Evolutionary conservation across 1,140 invertebrate genomes (phyloP), one percentile per base, ranked within the genome.

Genomic region (Diabrotica undecimpunctata): DNA sequence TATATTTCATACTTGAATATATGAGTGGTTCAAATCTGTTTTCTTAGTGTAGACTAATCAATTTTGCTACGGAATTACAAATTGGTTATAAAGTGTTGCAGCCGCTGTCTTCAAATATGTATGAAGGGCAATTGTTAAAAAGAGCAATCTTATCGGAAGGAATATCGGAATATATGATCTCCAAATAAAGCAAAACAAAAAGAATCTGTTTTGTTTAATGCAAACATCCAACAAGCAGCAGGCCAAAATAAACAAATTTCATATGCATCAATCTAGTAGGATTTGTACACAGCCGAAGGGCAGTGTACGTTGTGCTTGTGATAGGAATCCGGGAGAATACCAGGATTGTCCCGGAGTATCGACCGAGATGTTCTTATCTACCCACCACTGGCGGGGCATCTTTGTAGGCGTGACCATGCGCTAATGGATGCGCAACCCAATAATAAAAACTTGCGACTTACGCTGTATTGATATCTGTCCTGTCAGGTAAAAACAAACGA

Each of bases 321-420:
- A 54, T 61, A 36, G 54, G 66, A 65, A 61, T 71, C 68, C 67
- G 63, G 69, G 69, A 71, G 63, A 66, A 65, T 66, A 65, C 64
- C 69, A 67, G 71, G 71, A 72, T 58, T 66, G 64, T 71, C 69
- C 68, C 67, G 70, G 66, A 72, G 59, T 74, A 74, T 74, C 72
- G 72, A 74, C 72, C 68, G 67, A 63, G 67, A 70, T 72, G 65
- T 67, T 71, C 66, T 72, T 72, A 75, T 72, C 70, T 72, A 67
- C 69, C 69, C 68, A 69, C 70, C 67, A 66, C 69, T 69, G 72
- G 72, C 71, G 72, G 67, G 70, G 72, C 71, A 71, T 71, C 72
- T 46, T 60, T 64, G 63, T 52, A 54, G 72, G 72, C 72, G 70
- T 57, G 61, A 51, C 66, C 62, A 69, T 75, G 72, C 74, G 73